These are phyloP conservation scores for Coenonympha arcania DNA, from an alignment of 2,888 invertebrate genomes.

Conservation along the genomic window DNA sequence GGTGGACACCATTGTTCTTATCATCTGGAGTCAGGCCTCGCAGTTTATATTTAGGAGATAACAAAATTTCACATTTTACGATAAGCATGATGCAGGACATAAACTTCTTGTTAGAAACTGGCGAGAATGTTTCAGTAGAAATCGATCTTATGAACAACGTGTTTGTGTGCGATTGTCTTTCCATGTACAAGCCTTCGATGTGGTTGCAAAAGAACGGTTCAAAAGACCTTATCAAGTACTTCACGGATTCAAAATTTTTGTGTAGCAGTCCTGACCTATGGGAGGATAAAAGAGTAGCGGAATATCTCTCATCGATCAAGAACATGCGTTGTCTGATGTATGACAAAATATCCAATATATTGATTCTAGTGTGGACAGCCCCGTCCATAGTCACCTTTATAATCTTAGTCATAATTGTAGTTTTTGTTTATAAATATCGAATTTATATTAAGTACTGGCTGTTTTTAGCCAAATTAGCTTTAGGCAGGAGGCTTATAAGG, in stretches of 20 bases:
- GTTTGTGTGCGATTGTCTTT: constrained; percentile 71
- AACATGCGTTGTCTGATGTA: constrained; percentile 55
- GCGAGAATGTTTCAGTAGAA: constrained; percentile 37
- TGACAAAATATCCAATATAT: constrained; percentile 52
- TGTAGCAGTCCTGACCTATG: constrained; percentile 65
- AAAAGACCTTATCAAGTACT: constrained; percentile 44
- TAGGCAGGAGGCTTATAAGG: constrained; percentile 57
- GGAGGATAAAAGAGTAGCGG: constrained; percentile 58
- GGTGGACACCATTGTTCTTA: constrained; percentile 71
- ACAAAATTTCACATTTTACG: constrained; percentile 73
- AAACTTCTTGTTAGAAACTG: constrained; percentile 52
- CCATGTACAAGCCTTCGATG: constrained; percentile 57
- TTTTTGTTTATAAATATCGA: constrained; percentile 56
- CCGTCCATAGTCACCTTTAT: constrained; percentile 53
- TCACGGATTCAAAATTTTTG: constrained; percentile 49
- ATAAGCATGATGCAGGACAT: constrained; percentile 75
- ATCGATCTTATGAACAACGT: constrained; percentile 71
- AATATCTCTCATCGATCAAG: constrained; percentile 57
- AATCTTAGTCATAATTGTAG: constrained; percentile 41
- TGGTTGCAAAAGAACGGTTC: constrained; percentile 61
- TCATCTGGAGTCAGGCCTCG: constrained; percentile 54
- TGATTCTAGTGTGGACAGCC: constrained; percentile 59
- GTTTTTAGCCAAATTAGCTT: constrained; percentile 70
- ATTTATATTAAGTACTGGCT: constrained; percentile 73
- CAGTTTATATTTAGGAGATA: constrained; percentile 60